phyloP scores from a whole-genome alignment of 2,797 vertebrate genomes.

The Zalophus californianus region DNA sequence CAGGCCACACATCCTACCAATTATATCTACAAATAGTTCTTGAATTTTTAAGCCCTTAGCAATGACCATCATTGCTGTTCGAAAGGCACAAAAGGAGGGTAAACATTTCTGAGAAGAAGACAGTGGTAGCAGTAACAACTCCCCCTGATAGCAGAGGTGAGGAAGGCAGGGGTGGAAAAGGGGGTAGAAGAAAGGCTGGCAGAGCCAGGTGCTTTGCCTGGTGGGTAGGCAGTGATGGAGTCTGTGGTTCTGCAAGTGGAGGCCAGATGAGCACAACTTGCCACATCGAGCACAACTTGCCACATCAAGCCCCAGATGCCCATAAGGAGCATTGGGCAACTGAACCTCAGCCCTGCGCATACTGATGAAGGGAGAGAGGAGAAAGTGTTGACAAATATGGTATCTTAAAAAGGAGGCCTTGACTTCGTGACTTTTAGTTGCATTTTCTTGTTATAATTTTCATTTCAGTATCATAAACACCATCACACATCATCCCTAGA shows the following conservation, averaged over 20 bases:
- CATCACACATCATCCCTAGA: neutral
- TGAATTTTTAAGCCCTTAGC: neutral
- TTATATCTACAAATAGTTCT: neutral
- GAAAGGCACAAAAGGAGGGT: neutral
- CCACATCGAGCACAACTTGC: too few relatives aligned
- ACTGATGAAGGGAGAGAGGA: neutral
- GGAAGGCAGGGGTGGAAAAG: neutral
- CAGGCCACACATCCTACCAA: neutral
- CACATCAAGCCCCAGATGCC: neutral
- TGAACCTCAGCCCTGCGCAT: too few relatives aligned
- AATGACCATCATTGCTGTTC: neutral
- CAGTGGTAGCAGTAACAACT: neutral
- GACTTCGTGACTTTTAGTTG: neutral
- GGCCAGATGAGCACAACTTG: neutral
- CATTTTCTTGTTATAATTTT: constrained; percentile 53
- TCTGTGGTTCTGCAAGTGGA: neutral
- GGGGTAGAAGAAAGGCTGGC: too few relatives aligned
- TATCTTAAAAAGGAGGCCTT: neutral
- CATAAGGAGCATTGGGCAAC: fast-evolving
- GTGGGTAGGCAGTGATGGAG: neutral
- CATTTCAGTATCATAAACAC: neutral
- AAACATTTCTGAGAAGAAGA: neutral
- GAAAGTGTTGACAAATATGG: neutral
- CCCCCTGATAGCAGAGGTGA: neutral
- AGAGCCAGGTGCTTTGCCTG: neutral